Evolutionary conservation across 2,797 vertebrate genomes (phyloP), one percentile per base, ranked within the genome.

Genomic region (Acridotheres tristis): DNA sequence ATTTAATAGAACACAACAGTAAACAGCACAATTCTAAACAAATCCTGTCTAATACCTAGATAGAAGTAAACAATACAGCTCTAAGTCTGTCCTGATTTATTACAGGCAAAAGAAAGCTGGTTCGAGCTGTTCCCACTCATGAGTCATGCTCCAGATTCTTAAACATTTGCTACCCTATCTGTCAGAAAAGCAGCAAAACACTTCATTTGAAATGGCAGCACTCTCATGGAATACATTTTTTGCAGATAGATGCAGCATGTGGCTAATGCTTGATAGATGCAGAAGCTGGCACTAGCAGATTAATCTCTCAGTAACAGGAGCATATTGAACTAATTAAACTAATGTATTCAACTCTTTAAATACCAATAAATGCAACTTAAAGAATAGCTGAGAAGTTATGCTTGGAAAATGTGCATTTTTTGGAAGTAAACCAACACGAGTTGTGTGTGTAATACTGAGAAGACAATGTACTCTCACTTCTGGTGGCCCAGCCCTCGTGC

Each of bases 111-210:
- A 65, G 78, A 88, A 94, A 94, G 51, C 65, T 90, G 65, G 65
- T 94, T 94, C 13, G 19, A 78, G 80, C 78, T 94, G 91, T 89
- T 95, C 91, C 74, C 72, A 85, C 91, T 89, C 30, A 66, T 89
- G 93, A 96, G 61, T 96, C 93, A 95, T 81, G 48, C 90, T 97
- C 69, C 78, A 87, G 80, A 93, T 75, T 96, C 93, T 95, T 90
- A 85, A 96, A 85, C 84, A 88, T 83, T 95, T 95, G 93, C 88
- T 92, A 89, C 76, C 71, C 58, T 95, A 83, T 67, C 88, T 94
- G 86, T 93, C 93, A 96, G 85, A 77, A 93, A 96, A 89, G 62
- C 77, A 94, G 83, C 63, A 94, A 93, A 94, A 91, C 86, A 85
- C 66, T 93, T 81, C 51, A 61, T 94, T 75, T 72, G 84, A 96